These are phyloP conservation scores for Umimayanthus kanabou DNA, from an alignment of 92 coral and sea anemone species.

Conservation along the genomic window DNA sequence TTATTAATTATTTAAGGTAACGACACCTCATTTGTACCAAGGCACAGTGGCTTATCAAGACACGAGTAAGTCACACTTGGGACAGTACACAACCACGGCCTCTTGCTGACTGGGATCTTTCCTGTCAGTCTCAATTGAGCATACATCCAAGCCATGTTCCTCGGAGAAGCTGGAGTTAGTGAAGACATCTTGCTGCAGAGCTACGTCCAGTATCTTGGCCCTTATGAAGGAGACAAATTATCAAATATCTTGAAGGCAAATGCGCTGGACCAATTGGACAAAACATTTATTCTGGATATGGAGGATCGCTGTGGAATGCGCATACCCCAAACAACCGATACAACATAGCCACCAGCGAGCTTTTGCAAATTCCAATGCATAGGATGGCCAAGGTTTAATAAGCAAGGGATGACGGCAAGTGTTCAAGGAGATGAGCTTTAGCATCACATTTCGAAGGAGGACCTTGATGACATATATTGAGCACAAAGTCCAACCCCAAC, in stretches of 20 bases:
- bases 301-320: conserved; percentile 49
- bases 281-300: conserved; percentile 22
- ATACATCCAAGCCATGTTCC: conserved; percentile 44
- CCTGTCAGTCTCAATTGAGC: conserved; percentile 33
- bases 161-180: conserved; percentile 28
- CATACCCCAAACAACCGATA: neutral
- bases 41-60: conserved; percentile 34
- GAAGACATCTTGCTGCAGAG: conserved; percentile 25
- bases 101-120: conserved; percentile 40
- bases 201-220: neutral
- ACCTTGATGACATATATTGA: conserved; percentile 23
- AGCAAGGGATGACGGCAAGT: conserved; percentile 15
- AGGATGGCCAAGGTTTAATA: conserved; percentile 42
- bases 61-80: conserved; percentile 33
- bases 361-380: conserved; percentile 36
- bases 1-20: neutral
- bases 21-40: conserved; percentile 37
- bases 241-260: conserved; percentile 21
- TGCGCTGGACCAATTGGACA: conserved; percentile 24
- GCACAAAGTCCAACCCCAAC: conserved; percentile 25
- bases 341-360: conserved; percentile 18
- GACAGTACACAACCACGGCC: conserved; percentile 33
- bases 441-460: conserved; percentile 18
- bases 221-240: conserved; percentile 28
- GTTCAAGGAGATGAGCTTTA: conserved; percentile 3